Evolutionary conservation across 1,140 invertebrate species (phyloP).

Genomic region (Megalonaias nervosa): DNA sequence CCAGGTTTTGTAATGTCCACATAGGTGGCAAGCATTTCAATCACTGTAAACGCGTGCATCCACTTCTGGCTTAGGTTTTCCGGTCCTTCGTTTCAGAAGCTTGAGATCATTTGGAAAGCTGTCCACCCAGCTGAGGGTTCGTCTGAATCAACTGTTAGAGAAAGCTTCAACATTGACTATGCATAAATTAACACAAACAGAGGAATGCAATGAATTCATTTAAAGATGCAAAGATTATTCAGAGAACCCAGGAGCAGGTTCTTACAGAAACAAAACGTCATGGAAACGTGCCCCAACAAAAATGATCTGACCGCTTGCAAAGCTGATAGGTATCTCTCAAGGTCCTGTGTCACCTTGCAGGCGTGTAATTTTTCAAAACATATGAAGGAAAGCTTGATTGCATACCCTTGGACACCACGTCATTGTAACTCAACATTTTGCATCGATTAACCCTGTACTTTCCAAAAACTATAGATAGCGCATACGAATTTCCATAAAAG

Average conservation of each 20-base stretch:
- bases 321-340: too few species aligned
- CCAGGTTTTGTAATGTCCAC: slow-evolving; percentile 70
- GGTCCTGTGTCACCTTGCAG: too few species aligned
- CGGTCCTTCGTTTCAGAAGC: slow-evolving; percentile 70
- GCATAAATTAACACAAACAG: not conserved
- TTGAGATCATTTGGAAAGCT: slow-evolving; percentile 6
- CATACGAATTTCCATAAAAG: too few species aligned
- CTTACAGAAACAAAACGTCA: too few species aligned
- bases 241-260: not conserved
- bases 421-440: too few species aligned
- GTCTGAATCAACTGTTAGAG: not conserved
- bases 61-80: slow-evolving; percentile 67
- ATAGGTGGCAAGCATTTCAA: slow-evolving; percentile 72
- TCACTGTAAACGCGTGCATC: slow-evolving; percentile 72
- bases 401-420: too few species aligned
- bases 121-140: not conserved
- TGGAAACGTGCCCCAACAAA: too few species aligned
- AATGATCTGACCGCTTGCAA: too few species aligned
- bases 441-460: too few species aligned
- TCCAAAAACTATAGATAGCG: too few species aligned
- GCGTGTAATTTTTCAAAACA: too few species aligned
- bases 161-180: not conserved
- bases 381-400: too few species aligned
- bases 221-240: not conserved
- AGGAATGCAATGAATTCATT: not conserved